A percentile compares a stretch with the other conserved stretches of the same genome.
Evolutionary conservation across 2,888 invertebrate genomes (phyloP).

Genomic region (Spatulosminthurus flaviceps): DNA sequence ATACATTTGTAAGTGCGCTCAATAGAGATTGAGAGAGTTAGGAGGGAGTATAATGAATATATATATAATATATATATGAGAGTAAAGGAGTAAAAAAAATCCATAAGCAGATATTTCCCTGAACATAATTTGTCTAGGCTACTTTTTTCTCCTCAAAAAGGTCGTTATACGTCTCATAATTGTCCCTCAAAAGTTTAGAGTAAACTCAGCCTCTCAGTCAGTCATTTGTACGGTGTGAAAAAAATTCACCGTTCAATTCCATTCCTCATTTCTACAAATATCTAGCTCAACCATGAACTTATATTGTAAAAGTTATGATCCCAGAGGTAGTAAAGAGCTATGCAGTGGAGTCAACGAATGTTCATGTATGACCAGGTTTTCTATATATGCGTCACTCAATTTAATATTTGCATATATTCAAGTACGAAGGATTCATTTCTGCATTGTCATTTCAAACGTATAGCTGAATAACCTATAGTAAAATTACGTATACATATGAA

Average conservation of each 20-base stretch:
- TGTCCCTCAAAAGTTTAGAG: neutral
- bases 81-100: neutral
- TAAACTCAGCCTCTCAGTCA: neutral
- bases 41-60: too few species aligned
- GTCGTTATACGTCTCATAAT: neutral
- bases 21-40: neutral
- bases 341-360: too few species aligned
- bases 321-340: too few species aligned
- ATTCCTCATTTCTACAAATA: too few species aligned
- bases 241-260: neutral
- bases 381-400: neutral
- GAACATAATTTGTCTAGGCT: constrained; percentile 6
- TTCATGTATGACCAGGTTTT: too few species aligned
- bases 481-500: too few species aligned
- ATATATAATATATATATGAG: too few species aligned
- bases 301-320: constrained; percentile 13
- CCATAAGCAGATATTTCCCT: constrained; percentile 3
- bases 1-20: neutral
- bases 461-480: too few species aligned
- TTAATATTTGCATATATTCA: neutral
- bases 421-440: neutral
- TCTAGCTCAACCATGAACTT: constrained; percentile 14
- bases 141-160: neutral
- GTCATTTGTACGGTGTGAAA: neutral
- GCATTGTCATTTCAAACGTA: neutral